Evolutionary conservation across 2,888 invertebrate species (phyloP), one percentile per base, ranked within the genome.

Genomic region (Spodoptera littoralis): DNA sequence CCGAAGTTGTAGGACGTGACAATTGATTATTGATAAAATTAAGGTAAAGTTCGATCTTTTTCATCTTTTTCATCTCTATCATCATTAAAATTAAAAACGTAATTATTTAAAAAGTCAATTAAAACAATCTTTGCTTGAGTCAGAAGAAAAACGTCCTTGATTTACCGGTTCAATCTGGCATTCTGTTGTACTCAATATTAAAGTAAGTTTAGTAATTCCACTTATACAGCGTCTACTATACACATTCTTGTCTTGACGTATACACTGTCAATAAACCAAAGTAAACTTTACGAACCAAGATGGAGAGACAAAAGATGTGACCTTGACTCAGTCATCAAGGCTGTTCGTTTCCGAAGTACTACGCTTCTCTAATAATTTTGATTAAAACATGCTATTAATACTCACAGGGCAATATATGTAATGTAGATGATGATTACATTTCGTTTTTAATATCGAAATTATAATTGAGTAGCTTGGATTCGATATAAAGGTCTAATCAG

Each of bases 281-380:
- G 64, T 63, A 80, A 77, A 75, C 70, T 65, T 43, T 22, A 52
- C 59, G 45, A 51, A 49, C 48, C 56, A 48, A 67, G 61, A 61
- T 67, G 70, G 66, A 63, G 65, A 60, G 76, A 80, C 77, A 77
- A 79, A 71, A 65, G 75, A 69, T 66, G 61, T 79, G 88, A 84
- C 90, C 91, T 91, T 91, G 89, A 90, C 90, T 90, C 76, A 81
- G 73, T 76, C 78, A 83, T 54, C 85, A 86, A 88, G 86, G 87
- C 77, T 85, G 77, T 80, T 75, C 73, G 65, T 71, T 76, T 70
- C 66, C 63, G 58, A 46, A 55, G 64, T 55, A 51, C 76, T 72
- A 66, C 73, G 70, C 70, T 70, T 60, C 69, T 75, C 70, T 76
- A 73, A 76, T 47, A 73, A 74, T 82, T 76, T 70, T 69, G 78